Evolutionary conservation across 2,888 invertebrate species (phyloP).

Genomic region (Drosophila gaucha): DNA sequence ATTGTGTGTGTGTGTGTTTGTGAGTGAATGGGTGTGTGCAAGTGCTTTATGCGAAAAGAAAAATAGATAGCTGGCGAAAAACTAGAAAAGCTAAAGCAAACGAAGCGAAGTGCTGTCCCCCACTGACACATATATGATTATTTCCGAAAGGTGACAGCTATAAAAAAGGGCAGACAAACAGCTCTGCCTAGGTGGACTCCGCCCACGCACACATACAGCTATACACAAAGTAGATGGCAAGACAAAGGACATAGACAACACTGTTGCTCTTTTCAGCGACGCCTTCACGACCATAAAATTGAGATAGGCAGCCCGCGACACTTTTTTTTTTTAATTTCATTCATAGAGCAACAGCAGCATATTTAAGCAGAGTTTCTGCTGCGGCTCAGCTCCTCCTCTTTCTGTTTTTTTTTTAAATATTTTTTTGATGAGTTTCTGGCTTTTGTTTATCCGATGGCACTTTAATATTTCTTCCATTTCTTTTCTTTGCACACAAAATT

Average conservation of each 20-base stretch:
- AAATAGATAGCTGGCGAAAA: conserved; percentile 75
- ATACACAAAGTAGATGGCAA: conserved; percentile 59
- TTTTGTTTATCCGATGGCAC: conserved; percentile 45
- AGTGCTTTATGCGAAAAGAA: conserved; percentile 76
- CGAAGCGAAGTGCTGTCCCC: conserved; percentile 75
- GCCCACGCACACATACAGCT: conserved; percentile 11
- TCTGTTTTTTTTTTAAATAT: no score
- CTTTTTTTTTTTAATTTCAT: conserved; percentile 63
- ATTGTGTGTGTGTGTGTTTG: conserved; percentile 35
- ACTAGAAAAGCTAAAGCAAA: conserved; percentile 78
- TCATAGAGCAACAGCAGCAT: conserved; percentile 22
- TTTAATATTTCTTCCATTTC: conserved; percentile 44
- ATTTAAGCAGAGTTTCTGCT: conserved; percentile 2
- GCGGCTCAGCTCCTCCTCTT: no score
- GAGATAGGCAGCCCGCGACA: conserved; percentile 40
- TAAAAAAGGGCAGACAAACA: conserved; percentile 66
- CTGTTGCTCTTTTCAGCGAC: conserved; percentile 72
- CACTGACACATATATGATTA: conserved; percentile 79
- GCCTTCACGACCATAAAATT: conserved; percentile 47
- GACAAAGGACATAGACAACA: conserved; percentile 64
- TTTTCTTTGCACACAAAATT: conserved; percentile 56
- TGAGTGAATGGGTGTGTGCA: conserved; percentile 37
- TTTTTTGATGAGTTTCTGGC: conserved; percentile 33
- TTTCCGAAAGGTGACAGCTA: conserved; percentile 81
- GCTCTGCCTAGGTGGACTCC: conserved; percentile 17